Conservation (phyloP, 23 tunicate species). For the Trididemnum nubilum region DNA sequence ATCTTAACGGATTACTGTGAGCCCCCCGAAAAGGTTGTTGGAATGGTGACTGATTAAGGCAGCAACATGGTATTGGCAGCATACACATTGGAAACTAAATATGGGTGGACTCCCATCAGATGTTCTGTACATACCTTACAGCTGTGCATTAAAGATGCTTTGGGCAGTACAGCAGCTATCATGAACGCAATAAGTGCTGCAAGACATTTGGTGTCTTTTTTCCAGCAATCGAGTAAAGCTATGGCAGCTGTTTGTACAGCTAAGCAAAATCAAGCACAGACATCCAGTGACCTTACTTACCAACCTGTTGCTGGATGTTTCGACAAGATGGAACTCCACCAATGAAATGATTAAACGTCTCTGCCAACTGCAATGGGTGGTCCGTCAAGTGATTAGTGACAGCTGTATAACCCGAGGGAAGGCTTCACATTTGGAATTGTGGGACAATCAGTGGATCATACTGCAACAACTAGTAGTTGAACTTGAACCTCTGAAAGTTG, state of each 20-base stretch:
- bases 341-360: conserved; percentile 22
- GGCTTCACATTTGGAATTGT: not conserved
- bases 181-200: not conserved
- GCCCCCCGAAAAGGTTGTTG: conserved; percentile 16
- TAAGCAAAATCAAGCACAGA: not conserved
- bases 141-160: conserved; percentile 14
- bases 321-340: not conserved
- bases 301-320: not conserved
- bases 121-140: conserved; percentile 2
- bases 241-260: not conserved
- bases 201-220: not conserved
- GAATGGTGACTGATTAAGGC: not conserved
- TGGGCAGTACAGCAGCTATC: not conserved
- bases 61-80: conserved; percentile 2
- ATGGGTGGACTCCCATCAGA: not conserved
- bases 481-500: conserved; percentile 4
- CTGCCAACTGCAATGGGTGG: conserved; percentile 34
- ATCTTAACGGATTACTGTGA: not conserved
- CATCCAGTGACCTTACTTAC: not conserved
- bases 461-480: conserved; percentile 14
- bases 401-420: not conserved
- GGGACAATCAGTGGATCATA: conserved; percentile 35
- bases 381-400: conserved; percentile 32
- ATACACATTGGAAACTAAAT: not conserved
- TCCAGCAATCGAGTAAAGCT: not conserved